Percentiles rank a stretch among this genome's conserved stretches.
These are phyloP conservation scores for Himalopsyche tibetana DNA, from an alignment of 2,888 invertebrate genomes.

Conservation along the genomic window DNA sequence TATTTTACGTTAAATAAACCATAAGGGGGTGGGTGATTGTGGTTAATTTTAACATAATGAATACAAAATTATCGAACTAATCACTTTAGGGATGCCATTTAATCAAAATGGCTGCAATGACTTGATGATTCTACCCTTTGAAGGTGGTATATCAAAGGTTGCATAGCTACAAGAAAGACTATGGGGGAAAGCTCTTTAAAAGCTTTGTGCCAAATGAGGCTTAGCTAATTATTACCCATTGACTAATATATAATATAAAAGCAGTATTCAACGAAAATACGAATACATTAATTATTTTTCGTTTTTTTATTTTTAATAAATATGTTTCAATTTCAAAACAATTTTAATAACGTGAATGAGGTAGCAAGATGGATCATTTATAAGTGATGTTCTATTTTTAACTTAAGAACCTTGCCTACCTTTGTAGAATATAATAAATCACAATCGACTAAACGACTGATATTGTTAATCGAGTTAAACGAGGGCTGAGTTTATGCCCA, in stretches of 20 bases:
- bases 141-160: background rate
- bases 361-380: too few relatives aligned
- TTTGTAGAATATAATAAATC: too few relatives aligned
- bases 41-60: slow-evolving; percentile 26
- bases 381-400: too few relatives aligned
- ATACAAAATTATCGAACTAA: slow-evolving; percentile 13
- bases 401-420: too few relatives aligned
- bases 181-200: background rate
- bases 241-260: background rate
- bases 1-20: background rate
- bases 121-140: slow-evolving; percentile 25
- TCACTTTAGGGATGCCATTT: background rate
- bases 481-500: too few relatives aligned
- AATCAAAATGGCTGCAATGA: slow-evolving; percentile 10
- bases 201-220: background rate
- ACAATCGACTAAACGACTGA: too few relatives aligned
- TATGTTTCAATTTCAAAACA: too few relatives aligned
- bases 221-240: background rate
- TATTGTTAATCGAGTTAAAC: too few relatives aligned
- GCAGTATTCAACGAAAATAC: background rate
- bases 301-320: too few relatives aligned
- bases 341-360: too few relatives aligned
- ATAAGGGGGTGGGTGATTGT: background rate
- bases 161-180: background rate
- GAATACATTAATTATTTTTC: background rate